phyloP scores from a whole-genome alignment of 2,113 vertebrate genomes.

The Dolichotis patagonum region DNA sequence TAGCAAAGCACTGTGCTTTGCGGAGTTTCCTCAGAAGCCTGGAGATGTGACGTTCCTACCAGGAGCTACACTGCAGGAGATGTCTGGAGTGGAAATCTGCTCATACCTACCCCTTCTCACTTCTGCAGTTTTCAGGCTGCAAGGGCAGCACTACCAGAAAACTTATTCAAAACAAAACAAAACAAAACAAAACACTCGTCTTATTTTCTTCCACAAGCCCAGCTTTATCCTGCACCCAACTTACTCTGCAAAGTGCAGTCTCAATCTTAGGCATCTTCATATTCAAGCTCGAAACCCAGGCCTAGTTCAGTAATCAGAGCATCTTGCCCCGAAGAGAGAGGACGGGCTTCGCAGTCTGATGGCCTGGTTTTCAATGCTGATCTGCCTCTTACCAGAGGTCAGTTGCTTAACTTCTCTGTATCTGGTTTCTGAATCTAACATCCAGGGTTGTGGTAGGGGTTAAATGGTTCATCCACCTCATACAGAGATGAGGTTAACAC shows the following conservation, averaged over 20 bases:
- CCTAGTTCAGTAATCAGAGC: neutral
- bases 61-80: neutral
- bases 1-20: neutral
- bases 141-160: neutral
- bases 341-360: neutral
- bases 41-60: neutral
- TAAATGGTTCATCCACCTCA: neutral
- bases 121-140: neutral
- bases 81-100: neutral
- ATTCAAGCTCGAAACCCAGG: conserved; percentile 32
- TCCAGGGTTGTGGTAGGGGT: neutral
- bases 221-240: neutral
- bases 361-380: neutral
- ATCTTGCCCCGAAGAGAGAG: neutral
- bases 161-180: too few relatives aligned
- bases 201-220: neutral
- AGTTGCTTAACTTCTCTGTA: conserved; percentile 23
- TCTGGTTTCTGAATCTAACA: neutral
- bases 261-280: neutral
- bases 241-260: neutral
- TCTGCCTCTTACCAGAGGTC: neutral
- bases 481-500: conserved; percentile 11
- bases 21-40: neutral
- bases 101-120: neutral
- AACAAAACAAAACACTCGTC: too few relatives aligned